Evolutionary conservation across 2,888 invertebrate species (phyloP), one percentile per base, ranked within the genome.

Genomic region (Troilus luridus): DNA sequence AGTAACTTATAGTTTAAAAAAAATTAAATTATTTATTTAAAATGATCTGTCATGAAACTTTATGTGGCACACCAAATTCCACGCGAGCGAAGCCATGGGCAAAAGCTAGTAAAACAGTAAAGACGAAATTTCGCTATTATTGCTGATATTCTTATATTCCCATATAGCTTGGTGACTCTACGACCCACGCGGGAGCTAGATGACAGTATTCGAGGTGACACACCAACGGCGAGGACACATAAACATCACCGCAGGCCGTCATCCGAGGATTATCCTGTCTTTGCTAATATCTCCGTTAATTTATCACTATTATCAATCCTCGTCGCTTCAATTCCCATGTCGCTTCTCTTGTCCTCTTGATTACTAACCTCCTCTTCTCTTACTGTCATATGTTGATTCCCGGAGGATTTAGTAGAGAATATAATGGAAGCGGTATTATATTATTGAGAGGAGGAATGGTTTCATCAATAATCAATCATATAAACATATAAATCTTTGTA

Each of bases 221-320:
- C 27, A 8, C 72, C 72, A 77, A 77, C 12, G 17, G 72, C 27
- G 41, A 8, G 17, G 14, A 1, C 12, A n/a, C 85, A 85, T 85
- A 85, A 85, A 85, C 85, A 85, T 77, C 72, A 77, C 72, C 72
- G 72, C 85, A 58, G 85, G 3, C n/a, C 72, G 17, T 77, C 7
- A 77, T 41, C 72, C 41, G 9, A 0, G 85, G 85, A 85, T 85
- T 58, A 85, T 21, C 85, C 85, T 85, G 85, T 85, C 85, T 56
- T 58, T 85, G 56, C 5, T 85, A 85, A 58, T 85, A 85, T 85
- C 56, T 85, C 85, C 14, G 56, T 56, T 54, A 85, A 85, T 85
- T 54, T 85, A 85, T 85, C 85, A 85, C 85, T 12, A n/a, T 85
- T 85, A 41, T 77, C 72, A 41, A 19, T 77, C 72, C 14, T 41